Evolutionary conservation across 2,113 vertebrate genomes (phyloP), one percentile per base, ranked within the genome.

Genomic region (Scortum barcoo): DNA sequence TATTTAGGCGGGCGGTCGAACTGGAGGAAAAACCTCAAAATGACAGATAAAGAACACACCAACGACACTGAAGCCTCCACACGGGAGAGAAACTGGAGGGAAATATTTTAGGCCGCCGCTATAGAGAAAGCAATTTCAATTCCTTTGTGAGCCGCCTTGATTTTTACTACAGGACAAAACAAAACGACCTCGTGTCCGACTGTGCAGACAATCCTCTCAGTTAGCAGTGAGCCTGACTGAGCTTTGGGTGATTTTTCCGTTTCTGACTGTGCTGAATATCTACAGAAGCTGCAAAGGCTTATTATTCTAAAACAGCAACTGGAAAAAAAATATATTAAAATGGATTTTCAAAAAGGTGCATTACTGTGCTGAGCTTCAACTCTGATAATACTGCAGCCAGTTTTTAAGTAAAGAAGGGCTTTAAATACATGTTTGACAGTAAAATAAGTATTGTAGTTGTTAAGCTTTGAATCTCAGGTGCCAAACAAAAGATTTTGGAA

Each of bases 241-340:
- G n/a, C 54, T 50, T 19, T 28, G 14, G 33, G 22, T 14, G 1
- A 63, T 40, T 19, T 51, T 24, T 24, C 12, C 20, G 7, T 26
- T 26, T 53, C 24, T n/a, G 19, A 28, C 74, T 67, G 12, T 38
- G 73, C 5, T 36, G 42, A 50, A 19, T 24, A 38, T 38, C 20
- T 54, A 61, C 54, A 78, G n/a, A 28, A 69, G 30, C 76, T 57
- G 51, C 38, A 46, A 33, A 28, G 16, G 4, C 2, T 22, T 7
- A n/a, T 26, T 44, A 13, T 14, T 9, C 36, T 30, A 75, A 51
- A 70, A 51, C 19, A 26, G 20, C 38, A 62, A 68, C 10, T 19
- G n/a, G n/a, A 76, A 19, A 76, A 56, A 1, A 54, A 33, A n/a
- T 72, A 65, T 5, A 57, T 38, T 58, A 80, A 77, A 48, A 77